Evolutionary conservation across 2,797 vertebrate species (phyloP).

Genomic region (Karalla daura): DNA sequence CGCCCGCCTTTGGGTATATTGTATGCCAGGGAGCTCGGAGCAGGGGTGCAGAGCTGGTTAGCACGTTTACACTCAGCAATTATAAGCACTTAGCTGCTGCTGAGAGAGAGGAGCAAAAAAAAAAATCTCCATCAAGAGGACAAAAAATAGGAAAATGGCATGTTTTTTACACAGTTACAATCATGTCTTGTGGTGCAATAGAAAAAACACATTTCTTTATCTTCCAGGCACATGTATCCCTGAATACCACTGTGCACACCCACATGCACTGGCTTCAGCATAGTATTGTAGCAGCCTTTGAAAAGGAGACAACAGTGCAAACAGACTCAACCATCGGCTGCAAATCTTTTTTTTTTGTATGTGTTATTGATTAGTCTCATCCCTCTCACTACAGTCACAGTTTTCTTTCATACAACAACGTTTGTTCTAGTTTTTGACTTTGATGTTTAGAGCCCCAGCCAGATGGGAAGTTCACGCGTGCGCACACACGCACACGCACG

Average conservation of each 20-base stretch:
- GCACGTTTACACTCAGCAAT: conserved; percentile 49
- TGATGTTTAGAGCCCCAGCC: conserved; percentile 35
- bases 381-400: conserved; percentile 7
- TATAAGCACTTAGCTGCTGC: conserved; percentile 36
- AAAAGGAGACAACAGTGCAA: conserved; percentile 32
- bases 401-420: conserved; percentile 11
- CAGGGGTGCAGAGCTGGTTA: conserved; percentile 53
- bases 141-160: not conserved
- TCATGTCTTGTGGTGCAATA: conserved; percentile 1
- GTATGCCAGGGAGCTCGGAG: conserved; percentile 50
- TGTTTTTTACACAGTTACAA: not conserved
- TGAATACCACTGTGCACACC: conserved; percentile 21
- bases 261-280: conserved; percentile 28
- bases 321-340: conserved; percentile 5
- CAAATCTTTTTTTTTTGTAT: conserved; percentile 17
- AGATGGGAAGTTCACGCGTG: conserved; percentile 1
- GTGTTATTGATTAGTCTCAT: conserved; percentile 31
- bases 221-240: conserved; percentile 12
- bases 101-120: conserved; percentile 14
- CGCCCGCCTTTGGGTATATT: conserved; percentile 71
- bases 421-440: conserved; percentile 29
- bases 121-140: not conserved
- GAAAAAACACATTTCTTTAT: conserved; percentile 14
- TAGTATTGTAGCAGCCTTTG: conserved; percentile 8
- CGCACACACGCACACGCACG: not conserved